phyloP scores from a whole-genome alignment of 2,888 invertebrate species.

The Drosophila borborema region DNA sequence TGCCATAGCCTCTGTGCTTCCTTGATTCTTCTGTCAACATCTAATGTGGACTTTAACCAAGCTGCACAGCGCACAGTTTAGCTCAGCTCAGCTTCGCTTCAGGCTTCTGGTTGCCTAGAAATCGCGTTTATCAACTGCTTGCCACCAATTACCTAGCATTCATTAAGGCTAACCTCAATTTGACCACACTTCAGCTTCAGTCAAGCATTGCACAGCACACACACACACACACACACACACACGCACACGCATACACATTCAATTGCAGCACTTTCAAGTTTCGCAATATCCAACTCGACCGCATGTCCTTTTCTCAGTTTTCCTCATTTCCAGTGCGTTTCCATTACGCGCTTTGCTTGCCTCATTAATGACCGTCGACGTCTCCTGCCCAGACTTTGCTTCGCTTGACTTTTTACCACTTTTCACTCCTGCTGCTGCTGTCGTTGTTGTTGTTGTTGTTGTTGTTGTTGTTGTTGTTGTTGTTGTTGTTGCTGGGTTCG shows the following conservation, averaged over 20 bases:
- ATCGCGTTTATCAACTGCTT: slow-evolving; percentile 7
- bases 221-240: slow-evolving; percentile 6
- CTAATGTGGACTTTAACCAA: slow-evolving; percentile 17
- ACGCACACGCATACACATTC: slow-evolving; percentile 18
- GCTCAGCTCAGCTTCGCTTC: not conserved
- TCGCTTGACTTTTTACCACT: slow-evolving; percentile 33
- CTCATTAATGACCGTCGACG: slow-evolving; percentile 40
- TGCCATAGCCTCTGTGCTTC: not conserved
- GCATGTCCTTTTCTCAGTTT: slow-evolving; percentile 38
- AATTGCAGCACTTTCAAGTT: slow-evolving; percentile 38
- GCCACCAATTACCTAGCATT: slow-evolving; percentile 64
- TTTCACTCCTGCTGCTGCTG: slow-evolving; percentile 22
- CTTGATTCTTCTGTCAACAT: slow-evolving; percentile 16
- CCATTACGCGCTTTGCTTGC: slow-evolving; percentile 37
- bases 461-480: not conserved
- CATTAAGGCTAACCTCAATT: slow-evolving; percentile 66
- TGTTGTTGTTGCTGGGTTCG: slow-evolving; percentile 26
- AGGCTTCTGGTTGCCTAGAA: slow-evolving; percentile 15
- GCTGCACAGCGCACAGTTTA: too few species aligned
- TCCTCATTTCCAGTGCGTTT: slow-evolving; percentile 20
- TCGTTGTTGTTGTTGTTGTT: too few species aligned
- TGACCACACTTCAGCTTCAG: slow-evolving; percentile 67
- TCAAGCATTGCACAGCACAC: slow-evolving; percentile 23
- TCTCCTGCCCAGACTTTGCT: not conserved
- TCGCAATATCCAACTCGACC: slow-evolving; percentile 15